Conservation (phyloP, 2,113 vertebrate genomes). For the Craseonycteris thonglongyai region DNA sequence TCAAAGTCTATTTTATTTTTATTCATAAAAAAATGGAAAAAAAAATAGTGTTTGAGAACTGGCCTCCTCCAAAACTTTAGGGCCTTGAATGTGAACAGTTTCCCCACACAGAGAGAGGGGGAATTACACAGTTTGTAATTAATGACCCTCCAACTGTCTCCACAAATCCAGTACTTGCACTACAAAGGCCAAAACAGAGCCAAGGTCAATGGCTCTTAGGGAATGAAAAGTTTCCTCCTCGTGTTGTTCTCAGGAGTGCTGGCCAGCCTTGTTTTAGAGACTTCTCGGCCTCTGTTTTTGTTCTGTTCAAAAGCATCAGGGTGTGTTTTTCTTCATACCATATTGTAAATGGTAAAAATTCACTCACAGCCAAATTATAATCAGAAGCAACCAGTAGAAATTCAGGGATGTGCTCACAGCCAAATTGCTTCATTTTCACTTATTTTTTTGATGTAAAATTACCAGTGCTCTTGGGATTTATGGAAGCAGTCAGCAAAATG, state of each 20-base stretch:
- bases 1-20: neutral
- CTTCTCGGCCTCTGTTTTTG: neutral
- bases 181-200: neutral
- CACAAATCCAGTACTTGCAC: neutral
- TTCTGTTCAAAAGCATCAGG: too few relatives aligned
- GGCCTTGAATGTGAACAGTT: neutral
- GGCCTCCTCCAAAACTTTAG: neutral
- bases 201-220: neutral
- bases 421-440: constrained; percentile 56
- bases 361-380: constrained; percentile 49
- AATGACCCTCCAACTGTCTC: neutral
- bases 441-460: constrained; percentile 52
- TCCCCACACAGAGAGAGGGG: neutral
- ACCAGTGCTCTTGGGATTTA: constrained; percentile 53
- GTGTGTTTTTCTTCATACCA: constrained; percentile 5
- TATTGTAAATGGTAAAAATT: constrained; percentile 25
- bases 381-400: constrained; percentile 42
- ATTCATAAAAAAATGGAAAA: constrained; percentile 24
- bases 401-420: constrained; percentile 27
- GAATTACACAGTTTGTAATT: neutral
- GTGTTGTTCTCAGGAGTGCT: neutral
- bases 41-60: neutral
- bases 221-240: constrained; percentile 26
- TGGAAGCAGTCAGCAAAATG: constrained; percentile 45
- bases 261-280: neutral